Base-by-base conservation (phyloP, 2,113 vertebrate genomes). In the Neogobius melanostomus region DNA sequence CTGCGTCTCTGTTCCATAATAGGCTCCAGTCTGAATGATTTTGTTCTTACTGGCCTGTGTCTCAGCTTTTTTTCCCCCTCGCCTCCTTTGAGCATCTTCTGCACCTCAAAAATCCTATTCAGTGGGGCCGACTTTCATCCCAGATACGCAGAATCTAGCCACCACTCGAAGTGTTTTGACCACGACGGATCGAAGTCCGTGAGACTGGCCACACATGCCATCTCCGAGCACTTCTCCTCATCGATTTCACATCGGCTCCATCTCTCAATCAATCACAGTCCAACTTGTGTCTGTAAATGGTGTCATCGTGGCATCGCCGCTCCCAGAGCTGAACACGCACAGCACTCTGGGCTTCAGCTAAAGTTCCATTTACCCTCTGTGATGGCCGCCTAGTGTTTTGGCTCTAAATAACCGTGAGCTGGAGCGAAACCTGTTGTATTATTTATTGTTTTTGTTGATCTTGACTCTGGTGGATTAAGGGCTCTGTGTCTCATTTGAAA, bases 191-290 rank as follows among this genome's bases (percentile, higher is more conserved):
- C 66, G 51, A 77, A 81, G 71, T 60, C 49, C 10, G 61, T 48
- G 48, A 77, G 69, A n/a, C 61, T 43, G 54, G 73, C 71, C 52
- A 66, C 62, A 73, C 59, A 74, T 64, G 8, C 70, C 57, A 68
- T 56, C 77, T 60, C 21, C 73, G 79, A 75, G 49, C 64, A 44
- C 60, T 75, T 75, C 72, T 74, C 68, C 66, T 48, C 57, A 83
- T 82, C 77, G 79, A 82, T 83, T 85, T 80, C 62, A 74, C 54
- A 75, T 66, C 63, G 47, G 5, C 54, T 28, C 64, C 66, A 68
- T 57, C 48, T 71, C 36, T 1, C 14, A 76, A 70, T 79, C 72
- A 82, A 82, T 81, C 82, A 64, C 5, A 66, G 69, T 77, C 51
- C 16, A 64, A 52, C 50, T 69, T 69, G 12, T 66, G 59, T 45